A percentile compares a stretch with the other conserved stretches of the same genome.
phyloP scores from a whole-genome alignment of 2,888 invertebrate species.

The Sicus ferrugineus region DNA sequence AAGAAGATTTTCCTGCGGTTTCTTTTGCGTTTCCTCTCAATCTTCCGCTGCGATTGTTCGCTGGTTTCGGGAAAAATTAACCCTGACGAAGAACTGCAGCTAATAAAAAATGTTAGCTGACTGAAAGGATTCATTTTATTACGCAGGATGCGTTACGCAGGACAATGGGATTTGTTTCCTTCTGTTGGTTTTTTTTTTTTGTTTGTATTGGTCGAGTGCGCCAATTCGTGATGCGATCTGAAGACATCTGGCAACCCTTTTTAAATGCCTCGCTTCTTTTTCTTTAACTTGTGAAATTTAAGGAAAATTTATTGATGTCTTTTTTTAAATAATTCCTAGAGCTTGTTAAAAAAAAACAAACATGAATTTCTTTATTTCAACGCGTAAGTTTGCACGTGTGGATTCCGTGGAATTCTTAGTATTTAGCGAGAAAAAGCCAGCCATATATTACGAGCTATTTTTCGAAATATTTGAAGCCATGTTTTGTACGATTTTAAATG shows the following conservation, averaged over 20 bases:
- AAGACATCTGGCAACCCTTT: background rate
- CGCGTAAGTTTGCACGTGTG: no score
- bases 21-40: background rate
- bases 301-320: no score
- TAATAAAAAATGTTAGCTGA: background rate
- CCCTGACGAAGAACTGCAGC: background rate
- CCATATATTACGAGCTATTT: no score
- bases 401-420: no score
- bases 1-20: constrained; percentile 5
- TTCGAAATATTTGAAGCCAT: no score
- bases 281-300: no score
- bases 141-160: background rate
- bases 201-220: background rate
- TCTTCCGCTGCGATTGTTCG: background rate
- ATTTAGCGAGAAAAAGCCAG: no score
- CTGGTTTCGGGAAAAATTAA: background rate
- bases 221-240: background rate
- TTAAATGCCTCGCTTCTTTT: background rate
- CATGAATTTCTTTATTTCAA: no score
- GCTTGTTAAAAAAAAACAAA: no score
- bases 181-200: background rate
- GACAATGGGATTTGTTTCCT: background rate
- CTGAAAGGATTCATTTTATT: background rate
- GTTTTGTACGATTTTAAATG: no score
- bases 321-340: no score